phyloP scores from a whole-genome alignment of 1,140 invertebrate genomes.

The Nomia melanderi region DNA sequence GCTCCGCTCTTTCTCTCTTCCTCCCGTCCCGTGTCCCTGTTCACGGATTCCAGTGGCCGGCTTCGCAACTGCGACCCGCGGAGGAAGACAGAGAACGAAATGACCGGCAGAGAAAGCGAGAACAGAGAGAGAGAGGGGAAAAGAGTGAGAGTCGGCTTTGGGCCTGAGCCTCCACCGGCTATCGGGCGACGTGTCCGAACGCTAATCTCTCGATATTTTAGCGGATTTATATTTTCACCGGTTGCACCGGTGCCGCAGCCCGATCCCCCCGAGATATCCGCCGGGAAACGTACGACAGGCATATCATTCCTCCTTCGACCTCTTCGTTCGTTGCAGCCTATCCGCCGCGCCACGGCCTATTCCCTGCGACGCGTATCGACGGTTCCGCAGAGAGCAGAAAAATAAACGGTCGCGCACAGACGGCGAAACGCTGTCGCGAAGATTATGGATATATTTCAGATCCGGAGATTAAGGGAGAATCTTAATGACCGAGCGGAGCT shows the following conservation, averaged over 20 bases:
- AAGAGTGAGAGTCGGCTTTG: slow-evolving; percentile 35
- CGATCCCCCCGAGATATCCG: slow-evolving; percentile 55
- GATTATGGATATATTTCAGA: neutral
- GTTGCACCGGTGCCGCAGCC: slow-evolving; percentile 40
- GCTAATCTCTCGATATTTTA: slow-evolving; percentile 81
- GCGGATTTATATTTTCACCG: slow-evolving; percentile 77
- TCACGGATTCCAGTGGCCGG: neutral
- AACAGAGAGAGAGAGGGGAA: neutral
- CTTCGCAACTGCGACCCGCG: slow-evolving; percentile 4
- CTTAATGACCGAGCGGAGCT: no score
- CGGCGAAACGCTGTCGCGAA: neutral
- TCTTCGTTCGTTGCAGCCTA: neutral
- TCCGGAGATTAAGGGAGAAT: no score
- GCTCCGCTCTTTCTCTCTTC: neutral
- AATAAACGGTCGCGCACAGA: neutral
- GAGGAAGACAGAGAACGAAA: neutral
- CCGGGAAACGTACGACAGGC: slow-evolving; percentile 47
- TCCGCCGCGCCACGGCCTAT: neutral
- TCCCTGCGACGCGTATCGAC: neutral
- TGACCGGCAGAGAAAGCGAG: neutral
- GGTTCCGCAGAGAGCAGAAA: slow-evolving; percentile 4
- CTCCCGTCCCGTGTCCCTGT: no score
- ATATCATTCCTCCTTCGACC: slow-evolving; percentile 37
- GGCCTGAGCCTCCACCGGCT: slow-evolving; percentile 58
- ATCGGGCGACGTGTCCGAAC: slow-evolving; percentile 72